Evolutionary conservation across 2,888 invertebrate species (phyloP), one percentile per base, ranked within the genome.

Genomic region (Chymomyza amoena): DNA sequence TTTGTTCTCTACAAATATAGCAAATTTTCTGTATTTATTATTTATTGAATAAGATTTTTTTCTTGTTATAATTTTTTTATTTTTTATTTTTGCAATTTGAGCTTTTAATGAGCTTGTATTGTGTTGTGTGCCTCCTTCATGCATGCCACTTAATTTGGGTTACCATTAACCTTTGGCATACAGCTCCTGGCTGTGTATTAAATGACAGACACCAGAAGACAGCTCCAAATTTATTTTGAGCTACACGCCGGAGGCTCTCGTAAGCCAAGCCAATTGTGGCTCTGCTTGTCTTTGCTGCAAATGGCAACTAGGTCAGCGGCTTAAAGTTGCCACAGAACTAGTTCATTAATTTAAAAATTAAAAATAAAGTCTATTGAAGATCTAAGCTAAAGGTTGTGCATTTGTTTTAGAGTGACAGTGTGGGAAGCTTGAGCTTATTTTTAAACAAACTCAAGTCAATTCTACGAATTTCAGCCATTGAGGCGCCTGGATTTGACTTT

Each of bases 41-140:
- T 45, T 45, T 45, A 45, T 45, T 45, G 39, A 45, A 45, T 54
- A 9, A n/a, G 1, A 54, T 5, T 20, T 16, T 54, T 54, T 20
- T 6, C 4, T 9, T 66, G 66, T n/a, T n/a, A 77, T 68, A 50
- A 63, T 61, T 68, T 56, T 68, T 64, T 66, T 13, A 52, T 63
- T 52, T 64, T 68, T 69, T 66, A 16, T 62, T 56, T 6, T 36
- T n/a, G 61, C 62, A 45, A 45, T 45, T 45, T 45, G 39, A 45
- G 39, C 39, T 45, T 45, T 45, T 45, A 45, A 45, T 45, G 39
- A 45, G 39, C 39, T 45, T 45, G 39, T 13, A 45, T 45, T 45
- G 39, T 45, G 39, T 45, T 45, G 39, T 13, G 39, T 2, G 13
- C 39, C 39, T 13, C 1, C 39, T 13, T 13, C 39, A 45, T 45